phyloP scores from a whole-genome alignment of 2,888 invertebrate species.

The Cheilosia soror region DNA sequence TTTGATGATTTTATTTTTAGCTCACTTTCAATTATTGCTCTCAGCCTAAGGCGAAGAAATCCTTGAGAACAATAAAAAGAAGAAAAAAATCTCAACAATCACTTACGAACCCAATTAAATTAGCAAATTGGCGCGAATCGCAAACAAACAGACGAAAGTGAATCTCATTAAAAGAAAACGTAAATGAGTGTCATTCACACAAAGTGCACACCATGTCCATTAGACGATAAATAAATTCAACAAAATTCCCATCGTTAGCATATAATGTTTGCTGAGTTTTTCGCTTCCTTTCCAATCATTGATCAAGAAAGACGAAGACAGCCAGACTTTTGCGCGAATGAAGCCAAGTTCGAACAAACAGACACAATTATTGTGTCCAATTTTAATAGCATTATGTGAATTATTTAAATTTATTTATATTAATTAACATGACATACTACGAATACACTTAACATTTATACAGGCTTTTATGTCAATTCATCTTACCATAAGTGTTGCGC shows the following conservation, averaged over 20 bases:
- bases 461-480: too few species aligned
- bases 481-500: too few species aligned
- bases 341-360: slow-evolving; percentile 12
- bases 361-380: not conserved
- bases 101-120: slow-evolving; percentile 17
- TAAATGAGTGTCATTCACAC: slow-evolving; percentile 49
- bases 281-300: slow-evolving; percentile 18
- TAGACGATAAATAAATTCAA: slow-evolving; percentile 19
- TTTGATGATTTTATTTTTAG: not conserved
- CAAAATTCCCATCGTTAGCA: slow-evolving; percentile 15
- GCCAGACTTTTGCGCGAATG: not conserved
- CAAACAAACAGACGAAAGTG: slow-evolving; percentile 52
- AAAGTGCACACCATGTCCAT: slow-evolving; percentile 1
- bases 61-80: not conserved
- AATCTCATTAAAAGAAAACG: slow-evolving; percentile 44
- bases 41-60: not conserved
- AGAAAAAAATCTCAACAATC: not conserved
- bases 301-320: not conserved
- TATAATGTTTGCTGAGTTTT: not conserved
- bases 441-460: too few species aligned
- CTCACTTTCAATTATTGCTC: not conserved
- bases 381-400: too few species aligned
- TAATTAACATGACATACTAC: too few species aligned
- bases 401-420: too few species aligned
- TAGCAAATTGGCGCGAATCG: slow-evolving; percentile 27